Evolutionary conservation across 2,888 invertebrate genomes (phyloP), one percentile per base, ranked within the genome.

Genomic region (Automeris io): DNA sequence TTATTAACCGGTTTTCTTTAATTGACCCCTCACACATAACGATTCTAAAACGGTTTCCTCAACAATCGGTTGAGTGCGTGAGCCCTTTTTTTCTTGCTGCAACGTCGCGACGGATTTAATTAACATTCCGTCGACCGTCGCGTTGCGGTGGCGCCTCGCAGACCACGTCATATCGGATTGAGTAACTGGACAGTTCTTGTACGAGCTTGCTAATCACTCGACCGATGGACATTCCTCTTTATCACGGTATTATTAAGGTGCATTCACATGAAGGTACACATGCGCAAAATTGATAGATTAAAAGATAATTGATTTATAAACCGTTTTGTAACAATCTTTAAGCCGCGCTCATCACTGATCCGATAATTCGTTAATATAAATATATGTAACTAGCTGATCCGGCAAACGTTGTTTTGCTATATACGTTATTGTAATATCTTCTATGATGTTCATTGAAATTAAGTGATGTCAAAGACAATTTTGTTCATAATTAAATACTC

Each of bases 131-230:
- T 8, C 7, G 25, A 4, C 16, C 4, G 16, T 16, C 29, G 16
- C 13, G 16, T 29, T 16, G n/a, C 29, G 8, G 13, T 29, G 29
- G 29, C 29, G 29, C 29, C 29, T 16, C 29, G 29, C 29, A 29
- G 29, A n/a, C 29, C 13, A 29, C 29, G 9, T 13, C 29, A 16
- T 8, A 16, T 8, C 16, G 3, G 13, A 16, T 16, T 29, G 16
- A n/a, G 29, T 29, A 29, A 29, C 16, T 29, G 29, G 29, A 7
- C 16, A 29, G 13, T 16, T 29, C 29, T 29, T 16, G 16, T 16
- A 29, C 29, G 16, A 16, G 16, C 16, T 29, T 29, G 16, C 16
- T 29, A 16, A 16, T 29, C 29, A 29, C 16, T 16, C 16, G 3
- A 29, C 4, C 16, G 29, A 16, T 16, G 16, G 16, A 29, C 16